Evolutionary conservation across 1,140 invertebrate genomes (phyloP), one percentile per base, ranked within the genome.

Genomic region (Laupala kohalensis): DNA sequence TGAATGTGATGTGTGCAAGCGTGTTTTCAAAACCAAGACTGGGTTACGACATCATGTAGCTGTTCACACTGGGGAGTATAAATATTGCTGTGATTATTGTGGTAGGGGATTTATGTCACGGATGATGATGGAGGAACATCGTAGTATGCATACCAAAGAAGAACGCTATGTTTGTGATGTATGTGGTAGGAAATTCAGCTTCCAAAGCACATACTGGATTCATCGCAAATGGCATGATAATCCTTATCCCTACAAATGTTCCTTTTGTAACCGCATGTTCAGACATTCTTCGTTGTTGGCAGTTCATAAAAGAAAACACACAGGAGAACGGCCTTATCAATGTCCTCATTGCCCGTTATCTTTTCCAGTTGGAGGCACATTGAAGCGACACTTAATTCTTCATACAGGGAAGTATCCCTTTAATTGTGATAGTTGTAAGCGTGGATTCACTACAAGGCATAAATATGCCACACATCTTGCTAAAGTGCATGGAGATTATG

Each of bases 221-320:
- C 76, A 77, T 68, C 67, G 72, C 13, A 75, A 76, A 65, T 77
- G 76, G 76, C 76, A 77, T 69, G 73, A 76, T 25, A 75, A 75
- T 63, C 76, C 76, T 2, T 74, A 71, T 69, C 77, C 77, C 2
- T 78, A 77, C 67, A 73, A 75, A 23, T 78, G 77, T 71, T 72
- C 73, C 6, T 37, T 73, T n/a, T 78, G 77, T 70, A 72, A 69
- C 29, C 37, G 73, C 25, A 70, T 69, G 53, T 76, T 77, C 66
- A 63, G 72, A 6, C 75, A 77, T 64, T 72, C 74, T 26, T 77
- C 76, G 25, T 23, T 72, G 62, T 72, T 77, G n/a, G 73, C 75
- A 19, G 75, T 76, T 29, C 76, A 77, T 66, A 76, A 74, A 62
- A 19, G 73, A 71, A 70, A 69, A 23, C 74, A 75, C 65, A 71